Percentiles rank a stretch among this genome's conserved stretches.
These are phyloP conservation scores for Psilanteris sp. DNA, from an alignment of 1,140 invertebrate species.

Conservation along the genomic window DNA sequence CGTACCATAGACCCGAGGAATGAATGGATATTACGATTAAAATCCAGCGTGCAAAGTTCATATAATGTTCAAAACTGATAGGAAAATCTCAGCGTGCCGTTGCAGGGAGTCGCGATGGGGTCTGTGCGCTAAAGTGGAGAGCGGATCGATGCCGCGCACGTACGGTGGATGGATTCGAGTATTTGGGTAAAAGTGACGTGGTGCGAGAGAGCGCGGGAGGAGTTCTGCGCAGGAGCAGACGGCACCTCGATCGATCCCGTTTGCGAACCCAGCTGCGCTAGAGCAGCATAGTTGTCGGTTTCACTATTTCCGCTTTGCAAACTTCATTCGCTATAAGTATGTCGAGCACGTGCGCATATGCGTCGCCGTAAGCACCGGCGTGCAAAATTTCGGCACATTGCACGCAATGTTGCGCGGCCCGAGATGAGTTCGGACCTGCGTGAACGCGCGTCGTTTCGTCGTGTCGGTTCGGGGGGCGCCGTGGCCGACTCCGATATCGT, in stretches of 20 bases:
- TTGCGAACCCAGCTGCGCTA: constrained; percentile 52
- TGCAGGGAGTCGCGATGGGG: constrained; percentile 35
- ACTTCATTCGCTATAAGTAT: constrained; percentile 43
- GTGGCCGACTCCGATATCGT: too few species aligned
- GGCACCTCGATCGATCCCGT: constrained; percentile 68
- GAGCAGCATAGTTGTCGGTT: constrained; percentile 43
- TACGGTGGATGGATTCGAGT: constrained; percentile 40
- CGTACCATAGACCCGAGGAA: too few species aligned
- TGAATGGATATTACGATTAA: constrained; percentile 20
- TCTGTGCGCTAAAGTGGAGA: constrained; percentile 43
- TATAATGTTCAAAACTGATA: constrained; percentile 34
- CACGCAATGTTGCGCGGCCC: constrained; percentile 23
- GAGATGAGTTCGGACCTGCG: not conserved
- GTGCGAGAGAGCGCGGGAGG: constrained; percentile 35
- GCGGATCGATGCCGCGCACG: constrained; percentile 42
- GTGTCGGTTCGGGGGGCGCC: too few species aligned
- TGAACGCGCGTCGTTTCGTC: too few species aligned
- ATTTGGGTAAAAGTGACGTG: constrained; percentile 61
- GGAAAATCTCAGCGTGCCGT: constrained; percentile 50
- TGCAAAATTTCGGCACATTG: constrained; percentile 27
- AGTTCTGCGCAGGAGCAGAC: constrained; percentile 64
- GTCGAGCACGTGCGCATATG: constrained; percentile 50
- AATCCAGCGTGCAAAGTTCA: constrained; percentile 23
- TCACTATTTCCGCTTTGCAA: constrained; percentile 56
- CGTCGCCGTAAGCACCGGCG: constrained; percentile 8